Conservation (phyloP, 2,888 invertebrate species). For the Galeruca laticollis region DNA sequence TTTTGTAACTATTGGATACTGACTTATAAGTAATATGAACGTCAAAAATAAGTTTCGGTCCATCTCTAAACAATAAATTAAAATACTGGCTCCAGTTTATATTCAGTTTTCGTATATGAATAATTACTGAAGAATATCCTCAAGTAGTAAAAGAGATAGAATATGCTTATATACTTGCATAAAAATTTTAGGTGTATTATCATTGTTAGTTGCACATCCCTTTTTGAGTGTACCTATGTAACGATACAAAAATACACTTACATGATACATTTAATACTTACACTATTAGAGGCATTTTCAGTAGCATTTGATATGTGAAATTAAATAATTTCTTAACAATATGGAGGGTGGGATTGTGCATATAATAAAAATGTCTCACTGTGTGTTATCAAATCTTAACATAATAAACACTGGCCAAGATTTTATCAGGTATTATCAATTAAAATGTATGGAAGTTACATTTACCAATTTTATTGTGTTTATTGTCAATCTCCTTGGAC, state of each 20-base stretch:
- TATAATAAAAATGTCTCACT: conserved; percentile 14
- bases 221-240: conserved; percentile 54
- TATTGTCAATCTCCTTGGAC: no score
- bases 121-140: conserved; percentile 27
- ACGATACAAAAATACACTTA: conserved; percentile 45
- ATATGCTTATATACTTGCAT: conserved; percentile 51
- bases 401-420: conserved; percentile 1
- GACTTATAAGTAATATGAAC: no score
- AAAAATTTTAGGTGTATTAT: conserved; percentile 57
- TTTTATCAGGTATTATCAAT: neutral
- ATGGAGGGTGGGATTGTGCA: conserved; percentile 10
- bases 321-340: conserved; percentile 8
- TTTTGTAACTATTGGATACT: no score
- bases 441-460: neutral
- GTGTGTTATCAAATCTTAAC: conserved; percentile 11
- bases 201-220: conserved; percentile 62
- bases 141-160: conserved; percentile 21
- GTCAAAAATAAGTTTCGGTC: neutral
- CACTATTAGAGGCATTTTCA: conserved; percentile 14
- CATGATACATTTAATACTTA: conserved; percentile 18
- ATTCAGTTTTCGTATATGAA: neutral
- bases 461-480: no score
- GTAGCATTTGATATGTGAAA: conserved; percentile 5
- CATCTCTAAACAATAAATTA: neutral
- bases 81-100: neutral